Base-by-base conservation (phyloP, 2,888 invertebrate genomes). In the Polyommatus iphigenia region DNA sequence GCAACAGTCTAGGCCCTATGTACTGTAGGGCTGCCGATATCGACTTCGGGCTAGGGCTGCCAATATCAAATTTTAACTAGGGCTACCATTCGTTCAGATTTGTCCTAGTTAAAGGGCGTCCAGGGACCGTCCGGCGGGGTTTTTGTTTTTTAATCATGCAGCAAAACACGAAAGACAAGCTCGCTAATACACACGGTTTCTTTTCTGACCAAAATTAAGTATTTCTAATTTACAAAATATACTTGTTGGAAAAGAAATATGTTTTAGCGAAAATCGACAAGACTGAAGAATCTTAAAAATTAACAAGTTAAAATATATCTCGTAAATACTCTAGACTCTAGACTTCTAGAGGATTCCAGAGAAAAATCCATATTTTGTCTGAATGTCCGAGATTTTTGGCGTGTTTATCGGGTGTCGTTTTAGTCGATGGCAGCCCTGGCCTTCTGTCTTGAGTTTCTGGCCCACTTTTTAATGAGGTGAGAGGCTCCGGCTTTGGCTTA, bases 1-100 rank as follows among this genome's bases (percentile, higher is more conserved):
- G 82, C 80, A 79, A 80, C 80, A 78, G 77, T 81, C 82, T 81
- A 80, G 79, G 79, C 76, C 24, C 15, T 77, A n/a, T 29, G 57
- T 67, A 54, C 54, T 32, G 24, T 29, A 62, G 20, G 62, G 20
- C 41, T 62, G 62, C 20, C 75, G 29, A 75, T 75, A 75, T 50
- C 54, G 75, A 50, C 75, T 75, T 75, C 50, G 13, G 54, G 5
- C 18, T 54, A 54, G 54, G 54, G 54, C 54, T 54, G 18, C 18
- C 54, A 8, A 54, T 75, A 54, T 24, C 54, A 29, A 29, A 29
- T 75, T 54, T 18, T 54, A 4, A 1, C 54, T 15, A 54, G 54
- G 50, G 50, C 50, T 50, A 15, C 4, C 15, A 50, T 15, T 50
- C 50, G 50, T 50, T 4, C 15, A 41, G 10, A 41, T 50, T 15